These are phyloP conservation scores for Lerista edwardsae DNA, from an alignment of 2,797 vertebrate species.

Conservation along the genomic window DNA sequence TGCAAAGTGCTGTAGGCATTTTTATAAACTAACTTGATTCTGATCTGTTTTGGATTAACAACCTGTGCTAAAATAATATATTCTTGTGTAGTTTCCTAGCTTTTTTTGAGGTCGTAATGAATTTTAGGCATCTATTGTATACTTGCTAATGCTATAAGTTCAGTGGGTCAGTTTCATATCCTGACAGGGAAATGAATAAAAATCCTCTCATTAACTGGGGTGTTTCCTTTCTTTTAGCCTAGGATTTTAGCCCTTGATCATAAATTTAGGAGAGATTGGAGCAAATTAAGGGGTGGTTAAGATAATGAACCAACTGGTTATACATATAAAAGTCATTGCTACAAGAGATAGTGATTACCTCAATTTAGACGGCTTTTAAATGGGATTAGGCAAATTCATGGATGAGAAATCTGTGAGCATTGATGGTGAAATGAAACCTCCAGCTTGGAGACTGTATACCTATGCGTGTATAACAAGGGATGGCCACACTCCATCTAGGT, in stretches of 20 bases:
- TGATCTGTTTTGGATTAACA: neutral
- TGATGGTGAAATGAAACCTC: neutral
- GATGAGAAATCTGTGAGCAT: neutral
- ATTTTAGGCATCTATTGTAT: neutral
- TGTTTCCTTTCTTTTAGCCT: neutral
- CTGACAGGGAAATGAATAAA: neutral
- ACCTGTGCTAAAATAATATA: neutral
- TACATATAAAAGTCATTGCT: neutral
- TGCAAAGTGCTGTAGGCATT: neutral
- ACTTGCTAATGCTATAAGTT: neutral
- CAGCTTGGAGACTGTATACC: neutral
- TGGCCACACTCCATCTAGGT: neutral
- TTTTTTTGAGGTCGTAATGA: neutral
- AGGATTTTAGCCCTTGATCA: too few relatives aligned
- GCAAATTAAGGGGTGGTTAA: neutral
- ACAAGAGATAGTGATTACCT: neutral
- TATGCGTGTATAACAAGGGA: neutral
- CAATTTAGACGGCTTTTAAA: neutral
- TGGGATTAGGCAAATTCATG: neutral
- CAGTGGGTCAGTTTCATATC: neutral
- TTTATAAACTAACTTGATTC: neutral
- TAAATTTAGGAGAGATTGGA: neutral
- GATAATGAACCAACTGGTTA: neutral
- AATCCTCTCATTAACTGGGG: neutral
- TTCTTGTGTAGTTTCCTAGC: neutral